Base-by-base conservation (phyloP, 2,888 invertebrate species). In the Cosmopolites sordidus region DNA sequence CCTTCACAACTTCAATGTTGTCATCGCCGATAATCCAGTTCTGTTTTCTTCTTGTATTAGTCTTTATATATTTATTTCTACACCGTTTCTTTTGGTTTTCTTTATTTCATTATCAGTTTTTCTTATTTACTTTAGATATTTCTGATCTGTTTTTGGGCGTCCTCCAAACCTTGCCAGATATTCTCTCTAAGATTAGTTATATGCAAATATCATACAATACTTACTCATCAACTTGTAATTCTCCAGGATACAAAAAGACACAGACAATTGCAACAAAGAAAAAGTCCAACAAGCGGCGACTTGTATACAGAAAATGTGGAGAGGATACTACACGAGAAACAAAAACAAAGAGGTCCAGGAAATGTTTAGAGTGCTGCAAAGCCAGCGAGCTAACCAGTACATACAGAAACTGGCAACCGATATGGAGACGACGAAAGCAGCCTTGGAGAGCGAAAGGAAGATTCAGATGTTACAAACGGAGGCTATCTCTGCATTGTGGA, bases 401-500 rank as follows among this genome's bases (percentile, higher is more conserved):
- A 89, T 92, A 68, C 84, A 87, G 89, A 83, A 89, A 76, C 71
- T 92, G 27, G 86, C 88, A 3, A 83, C 83, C 60, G 92, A 92
- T 67, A 89, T 92, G 86, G 86, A 87, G 68, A 83, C 87, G 11
- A 89, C 92, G 0, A 89, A 91, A 70, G 86, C 86, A 1, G 91
- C 90, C 11, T 69, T 92, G 41, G 89, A 91, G 67, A 88, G 88
- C 64, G 92, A 92, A 69, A 77, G 90, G 18, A 90, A 89, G 67
- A 84, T 92, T 51, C 89, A 92, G 63, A 84, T 90, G 68, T 74
- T 92, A 43, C 92, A 92, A 75, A 89, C 91, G 83, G 92, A 92
- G 73, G 92, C 92, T 2, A 92, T 92, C 63, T 89, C 88, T 67
- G 91, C 91, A 1, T 75, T 92, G 2, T 92, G 92, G 92, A 90